Conservation (phyloP, 2,888 invertebrate genomes). For the Drosophila gaucha region DNA sequence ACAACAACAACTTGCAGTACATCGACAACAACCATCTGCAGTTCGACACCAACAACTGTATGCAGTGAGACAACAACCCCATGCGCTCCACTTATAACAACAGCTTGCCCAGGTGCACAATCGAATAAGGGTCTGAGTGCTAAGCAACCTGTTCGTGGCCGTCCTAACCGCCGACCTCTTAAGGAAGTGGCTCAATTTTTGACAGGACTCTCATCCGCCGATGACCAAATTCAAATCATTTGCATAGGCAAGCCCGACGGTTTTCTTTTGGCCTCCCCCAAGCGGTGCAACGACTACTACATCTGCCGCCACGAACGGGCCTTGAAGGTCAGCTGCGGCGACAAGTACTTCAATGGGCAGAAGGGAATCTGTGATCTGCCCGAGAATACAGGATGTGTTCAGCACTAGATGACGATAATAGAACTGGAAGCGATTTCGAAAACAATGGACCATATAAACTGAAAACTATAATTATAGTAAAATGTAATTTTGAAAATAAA, state of each 20-base stretch:
- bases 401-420: slow-evolving; percentile 26
- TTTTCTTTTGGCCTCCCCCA: slow-evolving; percentile 62
- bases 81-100: slow-evolving; percentile 5
- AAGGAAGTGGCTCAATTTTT: slow-evolving; percentile 29
- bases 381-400: slow-evolving; percentile 68
- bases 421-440: background rate
- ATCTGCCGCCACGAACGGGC: slow-evolving; percentile 64
- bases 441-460: background rate
- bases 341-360: slow-evolving; percentile 67
- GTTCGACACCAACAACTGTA: too few species aligned
- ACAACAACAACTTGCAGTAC: too few species aligned
- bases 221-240: slow-evolving; percentile 32
- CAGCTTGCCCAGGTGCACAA: slow-evolving; percentile 2
- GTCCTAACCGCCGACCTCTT: slow-evolving; percentile 37
- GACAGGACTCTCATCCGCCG: slow-evolving; percentile 5
- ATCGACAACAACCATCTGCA: too few species aligned
- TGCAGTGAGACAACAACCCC: slow-evolving; percentile 20
- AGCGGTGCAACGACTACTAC: slow-evolving; percentile 72
- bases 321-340: slow-evolving; percentile 66
- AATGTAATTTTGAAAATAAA: slow-evolving; percentile 22
- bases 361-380: slow-evolving; percentile 76
- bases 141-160: slow-evolving; percentile 22
- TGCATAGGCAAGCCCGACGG: slow-evolving; percentile 69
- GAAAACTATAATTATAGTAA: background rate
- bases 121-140: slow-evolving; percentile 7